Evolutionary conservation across 2,113 vertebrate species (phyloP).

Genomic region (Litocranius walleri): DNA sequence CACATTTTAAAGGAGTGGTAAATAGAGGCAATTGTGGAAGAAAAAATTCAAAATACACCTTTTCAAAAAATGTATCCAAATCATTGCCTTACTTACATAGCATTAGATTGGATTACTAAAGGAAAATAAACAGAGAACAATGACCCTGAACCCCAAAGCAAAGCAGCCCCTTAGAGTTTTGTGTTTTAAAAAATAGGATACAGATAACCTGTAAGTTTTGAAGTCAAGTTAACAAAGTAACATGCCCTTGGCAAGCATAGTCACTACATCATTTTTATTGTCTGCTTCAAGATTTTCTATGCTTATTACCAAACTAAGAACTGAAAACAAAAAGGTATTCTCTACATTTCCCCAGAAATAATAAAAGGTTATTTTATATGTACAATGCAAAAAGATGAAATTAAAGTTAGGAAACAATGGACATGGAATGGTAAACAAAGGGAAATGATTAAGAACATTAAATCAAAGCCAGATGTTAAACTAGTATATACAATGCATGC

Average conservation of each 20-base stretch:
- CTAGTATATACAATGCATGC: not conserved
- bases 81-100: not conserved
- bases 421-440: not conserved
- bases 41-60: not conserved
- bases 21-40: not conserved
- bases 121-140: not conserved
- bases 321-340: not conserved
- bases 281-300: not conserved
- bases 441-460: not conserved
- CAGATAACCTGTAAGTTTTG: not conserved
- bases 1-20: not conserved
- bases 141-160: not conserved
- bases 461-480: not conserved
- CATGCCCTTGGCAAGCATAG: not conserved
- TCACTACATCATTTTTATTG: not conserved
- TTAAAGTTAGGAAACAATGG: not conserved
- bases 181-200: not conserved
- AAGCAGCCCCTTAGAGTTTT: not conserved
- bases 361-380: not conserved
- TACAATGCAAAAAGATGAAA: not conserved
- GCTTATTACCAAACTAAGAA: not conserved
- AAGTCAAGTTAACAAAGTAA: not conserved
- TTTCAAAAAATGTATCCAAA: not conserved
- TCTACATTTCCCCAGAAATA: not conserved
- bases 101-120: not conserved